Evolutionary conservation across 2,888 invertebrate species (phyloP).

Genomic region (Zygothrica quintamaculata): DNA sequence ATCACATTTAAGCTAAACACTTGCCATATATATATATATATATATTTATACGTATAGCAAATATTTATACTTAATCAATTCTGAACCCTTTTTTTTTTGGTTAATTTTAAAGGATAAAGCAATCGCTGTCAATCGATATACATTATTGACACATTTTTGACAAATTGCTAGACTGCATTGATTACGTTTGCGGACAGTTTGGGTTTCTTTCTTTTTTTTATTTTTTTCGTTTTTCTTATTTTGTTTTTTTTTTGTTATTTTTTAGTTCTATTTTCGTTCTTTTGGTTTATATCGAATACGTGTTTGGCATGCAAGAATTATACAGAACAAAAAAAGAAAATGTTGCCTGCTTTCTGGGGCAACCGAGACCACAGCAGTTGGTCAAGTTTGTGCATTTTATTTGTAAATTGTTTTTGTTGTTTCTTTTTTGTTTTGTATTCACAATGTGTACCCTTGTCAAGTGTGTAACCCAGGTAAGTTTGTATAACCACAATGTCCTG

Average conservation of each 20-base stretch:
- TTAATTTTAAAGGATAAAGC: conserved; percentile 55
- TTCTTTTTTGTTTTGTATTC: conserved; percentile 77
- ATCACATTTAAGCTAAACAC: conserved; percentile 13
- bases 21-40: too few relatives aligned
- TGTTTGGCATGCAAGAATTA: conserved; percentile 64
- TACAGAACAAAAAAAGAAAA: conserved; percentile 56
- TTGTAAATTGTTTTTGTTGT: too few relatives aligned
- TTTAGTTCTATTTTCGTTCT: conserved; percentile 44
- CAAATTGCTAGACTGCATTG: conserved; percentile 68
- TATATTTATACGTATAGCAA: too few relatives aligned
- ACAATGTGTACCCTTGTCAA: conserved; percentile 73
- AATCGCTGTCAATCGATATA: conserved; percentile 69
- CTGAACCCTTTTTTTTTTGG: conserved; percentile 53
- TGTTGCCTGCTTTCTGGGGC: conserved; percentile 60
- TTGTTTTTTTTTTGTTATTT: too few relatives aligned
- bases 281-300: conserved; percentile 55
- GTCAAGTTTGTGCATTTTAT: conserved; percentile 58
- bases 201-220: too few relatives aligned
- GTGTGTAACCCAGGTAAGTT: conserved; percentile 42
- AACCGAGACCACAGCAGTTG: conserved; percentile 15
- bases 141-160: conserved; percentile 81
- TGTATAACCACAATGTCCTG: conserved; percentile 48
- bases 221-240: too few relatives aligned
- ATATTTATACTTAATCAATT: too few relatives aligned
- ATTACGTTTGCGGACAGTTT: conserved; percentile 50